Evolutionary conservation across 2,113 vertebrate genomes (phyloP).

Genomic region (Clarias magur): DNA sequence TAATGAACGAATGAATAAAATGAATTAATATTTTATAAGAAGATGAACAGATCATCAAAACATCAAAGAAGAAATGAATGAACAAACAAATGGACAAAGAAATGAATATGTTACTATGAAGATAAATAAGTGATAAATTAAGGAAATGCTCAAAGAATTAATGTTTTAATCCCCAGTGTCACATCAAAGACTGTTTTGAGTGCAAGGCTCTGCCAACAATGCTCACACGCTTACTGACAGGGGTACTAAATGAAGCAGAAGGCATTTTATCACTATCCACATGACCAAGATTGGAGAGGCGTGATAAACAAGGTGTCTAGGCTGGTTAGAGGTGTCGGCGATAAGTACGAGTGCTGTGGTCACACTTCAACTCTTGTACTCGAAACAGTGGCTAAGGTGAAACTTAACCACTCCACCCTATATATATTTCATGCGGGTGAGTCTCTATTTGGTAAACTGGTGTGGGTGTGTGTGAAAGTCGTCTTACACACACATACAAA

Average conservation of each 20-base stretch:
- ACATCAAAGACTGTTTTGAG: slow-evolving; percentile 1
- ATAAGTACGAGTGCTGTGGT: slow-evolving; percentile 57
- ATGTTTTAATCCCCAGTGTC: background rate
- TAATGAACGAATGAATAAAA: too few relatives aligned
- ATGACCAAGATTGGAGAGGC: slow-evolving; percentile 58
- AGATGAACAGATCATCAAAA: too few relatives aligned
- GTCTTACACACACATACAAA: too few relatives aligned
- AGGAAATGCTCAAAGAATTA: background rate
- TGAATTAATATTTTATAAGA: too few relatives aligned
- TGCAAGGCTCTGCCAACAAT: background rate
- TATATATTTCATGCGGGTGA: too few relatives aligned
- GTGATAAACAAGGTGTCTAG: slow-evolving; percentile 66
- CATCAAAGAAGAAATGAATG: too few relatives aligned
- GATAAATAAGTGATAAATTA: background rate
- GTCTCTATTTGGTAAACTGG: too few relatives aligned
- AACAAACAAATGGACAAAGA: too few relatives aligned
- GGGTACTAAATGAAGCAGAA: slow-evolving; percentile 42
- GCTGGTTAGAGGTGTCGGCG: slow-evolving; percentile 70
- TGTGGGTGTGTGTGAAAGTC: too few relatives aligned
- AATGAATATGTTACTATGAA: background rate
- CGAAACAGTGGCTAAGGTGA: background rate
- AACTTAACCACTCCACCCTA: background rate
- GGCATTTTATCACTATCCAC: slow-evolving; percentile 72
- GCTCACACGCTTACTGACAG: slow-evolving; percentile 34
- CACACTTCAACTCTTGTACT: slow-evolving; percentile 20